These are phyloP conservation scores for Climacteris rufus DNA, from an alignment of 2,113 vertebrate genomes.

Conservation along the genomic window DNA sequence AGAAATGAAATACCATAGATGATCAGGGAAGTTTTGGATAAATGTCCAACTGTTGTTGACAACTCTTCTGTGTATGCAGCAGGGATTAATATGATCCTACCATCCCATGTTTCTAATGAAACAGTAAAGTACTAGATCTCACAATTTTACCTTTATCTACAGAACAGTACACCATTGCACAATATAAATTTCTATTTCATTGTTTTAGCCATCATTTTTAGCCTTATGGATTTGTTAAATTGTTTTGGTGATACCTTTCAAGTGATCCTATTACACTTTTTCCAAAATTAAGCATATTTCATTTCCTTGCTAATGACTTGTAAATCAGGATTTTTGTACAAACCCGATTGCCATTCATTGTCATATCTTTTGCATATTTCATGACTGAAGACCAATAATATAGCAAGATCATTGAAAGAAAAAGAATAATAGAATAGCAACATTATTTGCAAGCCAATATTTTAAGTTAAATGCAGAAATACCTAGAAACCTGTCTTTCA, in stretches of 20 bases:
- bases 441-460: neutral
- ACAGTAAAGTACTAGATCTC: neutral
- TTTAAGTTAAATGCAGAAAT: neutral
- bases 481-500: neutral
- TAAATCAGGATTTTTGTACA: neutral
- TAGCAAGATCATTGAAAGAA: neutral
- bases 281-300: neutral
- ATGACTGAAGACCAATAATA: neutral
- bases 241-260: neutral
- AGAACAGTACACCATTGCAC: neutral
- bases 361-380: neutral
- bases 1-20: neutral
- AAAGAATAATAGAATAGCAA: neutral
- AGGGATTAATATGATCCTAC: neutral
- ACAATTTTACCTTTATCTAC: neutral
- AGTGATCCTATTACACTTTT: neutral
- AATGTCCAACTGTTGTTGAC: neutral
- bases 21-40: neutral
- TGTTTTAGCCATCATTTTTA: neutral
- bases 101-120: neutral
- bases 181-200: neutral
- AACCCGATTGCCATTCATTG: neutral
- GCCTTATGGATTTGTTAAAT: neutral
- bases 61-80: neutral
- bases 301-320: neutral